Conservation (phyloP, 2,888 invertebrate genomes). For the Agelastica alni region DNA sequence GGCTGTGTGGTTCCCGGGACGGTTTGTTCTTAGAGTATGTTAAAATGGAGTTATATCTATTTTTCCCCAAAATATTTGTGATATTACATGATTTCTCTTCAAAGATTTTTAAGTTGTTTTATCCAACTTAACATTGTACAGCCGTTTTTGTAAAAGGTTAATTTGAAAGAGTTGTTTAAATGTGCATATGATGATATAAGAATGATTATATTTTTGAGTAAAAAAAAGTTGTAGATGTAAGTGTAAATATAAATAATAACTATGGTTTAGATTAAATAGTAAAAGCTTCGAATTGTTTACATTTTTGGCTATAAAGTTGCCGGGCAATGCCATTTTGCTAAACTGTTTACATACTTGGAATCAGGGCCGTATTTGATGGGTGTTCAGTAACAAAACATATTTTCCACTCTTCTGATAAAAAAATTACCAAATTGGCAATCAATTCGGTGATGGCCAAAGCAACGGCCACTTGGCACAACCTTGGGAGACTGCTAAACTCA, state of each 20-base stretch:
- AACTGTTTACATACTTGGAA: too few relatives aligned
- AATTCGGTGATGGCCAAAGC: too few relatives aligned
- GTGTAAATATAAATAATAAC: conserved; percentile 19
- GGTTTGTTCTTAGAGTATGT: too few relatives aligned
- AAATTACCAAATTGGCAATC: too few relatives aligned
- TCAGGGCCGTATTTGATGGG: too few relatives aligned
- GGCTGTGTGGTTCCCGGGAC: neutral
- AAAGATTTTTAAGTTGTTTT: conserved; percentile 11
- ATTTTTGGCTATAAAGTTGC: too few relatives aligned
- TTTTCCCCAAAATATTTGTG: conserved; percentile 36
- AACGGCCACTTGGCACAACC: too few relatives aligned
- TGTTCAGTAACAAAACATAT: too few relatives aligned
- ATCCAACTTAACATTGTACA: conserved; percentile 16
- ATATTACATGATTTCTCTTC: conserved; percentile 26
- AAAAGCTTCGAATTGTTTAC: too few relatives aligned
- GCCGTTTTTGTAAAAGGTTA: conserved; percentile 10
- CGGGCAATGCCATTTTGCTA: too few relatives aligned
- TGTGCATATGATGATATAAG: conserved; percentile 15
- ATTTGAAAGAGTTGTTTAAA: conserved; percentile 19
- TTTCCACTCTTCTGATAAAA: too few relatives aligned
- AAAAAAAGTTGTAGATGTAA: conserved; percentile 21
- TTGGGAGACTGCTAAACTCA: too few relatives aligned
- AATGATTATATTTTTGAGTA: conserved; percentile 26
- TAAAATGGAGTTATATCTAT: conserved; percentile 5
- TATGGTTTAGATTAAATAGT: conserved; percentile 1